These are phyloP conservation scores for Helicoverpa armigera DNA, from an alignment of 1,140 invertebrate species.

Conservation along the genomic window DNA sequence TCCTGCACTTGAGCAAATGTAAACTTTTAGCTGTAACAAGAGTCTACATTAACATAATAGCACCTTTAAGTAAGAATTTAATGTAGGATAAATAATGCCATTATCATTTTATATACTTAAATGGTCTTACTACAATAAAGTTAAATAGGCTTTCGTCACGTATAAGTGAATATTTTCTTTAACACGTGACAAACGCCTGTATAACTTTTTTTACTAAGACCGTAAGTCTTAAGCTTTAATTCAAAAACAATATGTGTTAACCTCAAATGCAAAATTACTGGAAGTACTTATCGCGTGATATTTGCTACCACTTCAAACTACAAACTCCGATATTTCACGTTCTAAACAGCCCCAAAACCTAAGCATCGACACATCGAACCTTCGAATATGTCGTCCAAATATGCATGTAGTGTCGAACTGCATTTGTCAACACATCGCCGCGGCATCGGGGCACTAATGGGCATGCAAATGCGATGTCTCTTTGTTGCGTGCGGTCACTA, in stretches of 20 bases:
- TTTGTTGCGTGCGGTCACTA: slow-evolving; percentile 33
- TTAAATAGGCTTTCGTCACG: too few relatives aligned
- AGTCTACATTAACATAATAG: not conserved
- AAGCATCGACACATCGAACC: not conserved
- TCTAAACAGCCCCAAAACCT: not conserved
- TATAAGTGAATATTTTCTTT: too few relatives aligned
- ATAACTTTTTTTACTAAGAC: too few relatives aligned
- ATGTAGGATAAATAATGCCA: too few relatives aligned
- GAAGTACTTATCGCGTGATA: not conserved
- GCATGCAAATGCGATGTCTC: slow-evolving; percentile 52
- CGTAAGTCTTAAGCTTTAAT: too few relatives aligned
- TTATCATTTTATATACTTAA: too few relatives aligned
- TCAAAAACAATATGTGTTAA: too few relatives aligned
- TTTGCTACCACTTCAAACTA: not conserved
- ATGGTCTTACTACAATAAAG: too few relatives aligned
- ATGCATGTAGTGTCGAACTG: slow-evolving; percentile 5
- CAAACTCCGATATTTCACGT: not conserved
- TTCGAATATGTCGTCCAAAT: slow-evolving; percentile 12
- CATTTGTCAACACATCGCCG: slow-evolving; percentile 22
- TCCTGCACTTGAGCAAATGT: too few relatives aligned
- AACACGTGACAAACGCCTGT: too few relatives aligned
- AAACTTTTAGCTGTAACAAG: not conserved
- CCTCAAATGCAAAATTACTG: too few relatives aligned
- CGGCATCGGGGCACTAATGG: slow-evolving; percentile 43
- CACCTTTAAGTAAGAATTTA: too few relatives aligned